phyloP scores from a whole-genome alignment of 1,140 invertebrate genomes.

The Antheraea pernyi region DNA sequence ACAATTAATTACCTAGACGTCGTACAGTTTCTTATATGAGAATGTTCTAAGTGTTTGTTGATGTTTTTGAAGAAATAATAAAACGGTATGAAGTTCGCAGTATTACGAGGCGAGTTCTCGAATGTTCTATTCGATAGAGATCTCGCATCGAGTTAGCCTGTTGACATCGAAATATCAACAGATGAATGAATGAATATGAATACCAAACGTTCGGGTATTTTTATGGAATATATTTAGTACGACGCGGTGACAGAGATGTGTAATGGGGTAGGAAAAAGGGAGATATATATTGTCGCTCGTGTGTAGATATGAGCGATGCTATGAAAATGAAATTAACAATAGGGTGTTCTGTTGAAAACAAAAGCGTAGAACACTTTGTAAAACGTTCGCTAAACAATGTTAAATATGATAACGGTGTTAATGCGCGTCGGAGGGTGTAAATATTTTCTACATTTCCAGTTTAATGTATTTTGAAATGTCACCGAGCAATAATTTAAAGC shows the following conservation, averaged over 20 bases:
- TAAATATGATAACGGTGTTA: neutral
- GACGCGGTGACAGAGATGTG: neutral
- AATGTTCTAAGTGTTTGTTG: constrained; percentile 29
- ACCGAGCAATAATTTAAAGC: constrained; percentile 53
- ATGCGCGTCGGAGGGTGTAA: constrained; percentile 37
- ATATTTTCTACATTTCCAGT: constrained; percentile 65
- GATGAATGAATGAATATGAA: constrained; percentile 1
- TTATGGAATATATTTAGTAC: neutral
- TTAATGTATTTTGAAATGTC: constrained; percentile 59
- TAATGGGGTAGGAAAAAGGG: neutral
- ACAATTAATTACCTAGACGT: constrained; percentile 45
- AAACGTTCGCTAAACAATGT: neutral
- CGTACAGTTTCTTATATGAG: constrained; percentile 42
- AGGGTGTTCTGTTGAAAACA: neutral
- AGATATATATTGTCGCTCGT: neutral
- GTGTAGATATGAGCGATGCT: neutral
- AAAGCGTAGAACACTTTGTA: neutral
- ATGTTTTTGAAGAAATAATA: constrained; percentile 9
- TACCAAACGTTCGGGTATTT: neutral
- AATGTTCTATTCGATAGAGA: neutral
- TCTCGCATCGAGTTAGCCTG: neutral
- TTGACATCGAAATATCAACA: neutral
- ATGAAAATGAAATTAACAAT: neutral
- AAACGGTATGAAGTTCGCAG: constrained; percentile 41
- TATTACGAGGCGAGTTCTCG: constrained; percentile 36